A percentile compares a stretch with the other conserved stretches of the same genome.
Conservation (phyloP, 2,888 invertebrate genomes). For the Labia minor region DNA sequence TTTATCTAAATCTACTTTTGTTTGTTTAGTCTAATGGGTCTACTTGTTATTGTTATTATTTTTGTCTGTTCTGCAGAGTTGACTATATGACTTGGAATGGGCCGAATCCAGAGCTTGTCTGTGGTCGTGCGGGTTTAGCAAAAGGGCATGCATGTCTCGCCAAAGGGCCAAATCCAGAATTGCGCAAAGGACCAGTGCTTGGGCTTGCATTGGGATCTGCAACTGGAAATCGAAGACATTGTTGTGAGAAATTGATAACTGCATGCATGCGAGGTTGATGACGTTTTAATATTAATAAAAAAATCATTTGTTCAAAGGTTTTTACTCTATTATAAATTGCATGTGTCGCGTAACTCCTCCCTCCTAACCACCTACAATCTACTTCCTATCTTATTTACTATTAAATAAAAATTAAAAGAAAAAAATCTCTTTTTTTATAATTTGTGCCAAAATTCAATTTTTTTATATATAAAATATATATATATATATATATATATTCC, state of each 20-base stretch:
- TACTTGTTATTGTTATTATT: no score
- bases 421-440: no score
- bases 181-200: conserved; percentile 59
- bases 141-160: conserved; percentile 47
- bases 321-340: neutral
- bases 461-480: no score
- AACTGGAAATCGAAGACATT: neutral
- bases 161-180: conserved; percentile 53
- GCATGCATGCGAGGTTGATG: neutral
- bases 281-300: neutral
- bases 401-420: no score
- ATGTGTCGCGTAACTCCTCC: neutral
- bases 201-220: conserved; percentile 58
- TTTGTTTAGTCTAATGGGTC: no score
- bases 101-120: conserved; percentile 53
- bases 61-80: conserved; percentile 42
- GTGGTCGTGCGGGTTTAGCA: conserved; percentile 38
- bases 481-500: no score
- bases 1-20: no score
- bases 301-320: neutral
- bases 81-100: conserved; percentile 80
- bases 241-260: neutral
- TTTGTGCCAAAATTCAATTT: no score
- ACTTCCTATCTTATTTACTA: no score
- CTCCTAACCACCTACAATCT: no score